Conservation (phyloP, 2,113 vertebrate genomes). For the Emydocephalus ijimae region DNA sequence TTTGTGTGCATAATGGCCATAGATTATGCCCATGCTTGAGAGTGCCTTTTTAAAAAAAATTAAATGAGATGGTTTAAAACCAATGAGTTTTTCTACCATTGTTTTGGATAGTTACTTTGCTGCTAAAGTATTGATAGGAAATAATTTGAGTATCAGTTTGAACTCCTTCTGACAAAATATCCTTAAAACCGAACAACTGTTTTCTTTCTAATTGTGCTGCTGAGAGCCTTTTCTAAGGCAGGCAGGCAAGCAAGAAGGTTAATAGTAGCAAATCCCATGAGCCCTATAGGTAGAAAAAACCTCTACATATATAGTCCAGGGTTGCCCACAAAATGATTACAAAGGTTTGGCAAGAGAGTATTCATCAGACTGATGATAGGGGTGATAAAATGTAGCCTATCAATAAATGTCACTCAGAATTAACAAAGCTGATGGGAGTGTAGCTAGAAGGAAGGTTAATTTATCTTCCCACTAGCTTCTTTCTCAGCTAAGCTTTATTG, state of each 20-base stretch:
- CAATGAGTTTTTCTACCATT: background rate
- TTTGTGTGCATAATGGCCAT: background rate
- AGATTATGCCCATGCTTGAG: background rate
- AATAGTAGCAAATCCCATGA: conserved; percentile 28
- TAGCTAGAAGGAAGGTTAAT: conserved; percentile 58
- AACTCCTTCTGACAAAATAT: background rate
- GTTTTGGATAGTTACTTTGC: background rate
- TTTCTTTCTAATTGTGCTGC: background rate
- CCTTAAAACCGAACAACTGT: background rate
- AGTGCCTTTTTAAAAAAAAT: background rate
- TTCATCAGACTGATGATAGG: conserved; percentile 54
- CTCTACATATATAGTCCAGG: conserved; percentile 13
- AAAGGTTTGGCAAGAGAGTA: conserved; percentile 19
- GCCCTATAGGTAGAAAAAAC: conserved; percentile 36
- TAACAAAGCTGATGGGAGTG: conserved; percentile 61
- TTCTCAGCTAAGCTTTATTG: conserved; percentile 50
- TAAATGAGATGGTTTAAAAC: background rate
- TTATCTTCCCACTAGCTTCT: conserved; percentile 59
- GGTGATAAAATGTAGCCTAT: conserved; percentile 56
- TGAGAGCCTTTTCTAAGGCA: conserved; percentile 20
- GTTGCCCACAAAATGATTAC: conserved; percentile 32
- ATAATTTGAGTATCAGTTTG: background rate
- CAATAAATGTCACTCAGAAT: conserved; percentile 69
- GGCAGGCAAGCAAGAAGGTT: conserved; percentile 13
- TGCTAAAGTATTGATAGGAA: background rate